Percentiles rank a stretch among this genome's conserved stretches.
phyloP scores from a whole-genome alignment of 2,888 invertebrate genomes.

The Agriotes lineatus region DNA sequence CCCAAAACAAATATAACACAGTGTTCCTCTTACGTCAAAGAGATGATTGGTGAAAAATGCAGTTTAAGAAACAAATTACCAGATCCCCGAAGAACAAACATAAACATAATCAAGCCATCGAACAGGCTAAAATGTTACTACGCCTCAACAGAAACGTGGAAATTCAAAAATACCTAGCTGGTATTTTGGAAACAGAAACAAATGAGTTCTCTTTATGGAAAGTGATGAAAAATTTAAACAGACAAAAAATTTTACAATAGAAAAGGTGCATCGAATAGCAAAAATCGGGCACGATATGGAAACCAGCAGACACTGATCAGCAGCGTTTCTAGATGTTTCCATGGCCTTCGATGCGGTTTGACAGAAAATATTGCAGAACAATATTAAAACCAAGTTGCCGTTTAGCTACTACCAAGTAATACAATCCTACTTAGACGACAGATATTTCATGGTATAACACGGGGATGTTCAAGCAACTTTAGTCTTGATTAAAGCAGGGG shows the following conservation, averaged over 20 bases:
- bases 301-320: constrained; percentile 1
- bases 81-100: constrained; percentile 11
- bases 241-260: too few species aligned
- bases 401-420: background rate
- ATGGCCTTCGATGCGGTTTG: background rate
- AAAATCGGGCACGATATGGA: background rate
- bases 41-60: background rate
- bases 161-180: constrained; percentile 16
- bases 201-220: constrained; percentile 13
- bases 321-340: constrained; percentile 13
- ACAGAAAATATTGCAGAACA: background rate
- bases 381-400: constrained; percentile 6
- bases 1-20: background rate
- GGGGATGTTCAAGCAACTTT: background rate
- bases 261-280: constrained; percentile 1
- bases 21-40: background rate
- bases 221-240: constrained; percentile 3
- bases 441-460: constrained; percentile 15
- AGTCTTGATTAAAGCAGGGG: background rate
- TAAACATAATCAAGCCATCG: background rate
- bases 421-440: background rate
- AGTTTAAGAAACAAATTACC: constrained; percentile 9
- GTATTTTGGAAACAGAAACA: constrained; percentile 1
- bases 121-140: constrained; percentile 7
- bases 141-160: background rate